Evolutionary conservation across 1,140 invertebrate species (phyloP), one percentile per base, ranked within the genome.

Genomic region (Coptotermes formosanus): DNA sequence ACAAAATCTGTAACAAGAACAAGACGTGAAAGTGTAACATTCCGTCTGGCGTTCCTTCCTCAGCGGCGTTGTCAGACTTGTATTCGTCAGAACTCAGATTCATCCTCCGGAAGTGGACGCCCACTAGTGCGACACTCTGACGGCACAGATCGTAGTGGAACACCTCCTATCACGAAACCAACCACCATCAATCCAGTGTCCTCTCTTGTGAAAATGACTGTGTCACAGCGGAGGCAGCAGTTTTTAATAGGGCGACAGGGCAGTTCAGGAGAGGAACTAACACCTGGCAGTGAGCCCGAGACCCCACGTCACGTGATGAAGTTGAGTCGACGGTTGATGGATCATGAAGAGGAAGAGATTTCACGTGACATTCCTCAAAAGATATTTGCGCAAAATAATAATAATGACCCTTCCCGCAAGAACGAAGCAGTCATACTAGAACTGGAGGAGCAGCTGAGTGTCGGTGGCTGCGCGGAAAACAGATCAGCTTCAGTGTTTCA

Each of bases 41-140:
- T 89, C 64, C 87, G 89, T 0, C 86, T 89, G 85, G 89, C 89
- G 4, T 86, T 87, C 69, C 82, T 88, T 32, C 87, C 86, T 21
- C 88, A 88, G 83, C 87, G 88, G 4, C 87, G 89, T 19, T 89
- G 88, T 69, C 87, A 88, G 84, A 88, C 89, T 1, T 90, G 89
- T 82, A 87, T 89, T n/a, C 87, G 89, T 14, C 89, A 90, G 87
- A 90, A 89, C 85, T 89, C 88, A 12, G 89, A 90, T 64, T 89
- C 89, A 0, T 90, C 89, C 3, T 87, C 88, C 45, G 88, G 88
- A 82, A 89, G 88, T 81, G 88, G 89, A 9, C 88, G 89, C 30
- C 88, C 89, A 6, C 85, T 89, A 59, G 48, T 89, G 55, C 86
- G 38, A 86, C 88, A 82, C 85, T 87, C 44, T 82, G 87, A 83